A percentile compares a stretch with the other conserved stretches of the same genome.
phyloP scores from a whole-genome alignment of 2,888 invertebrate species.

The Dicranocentrus wangi region DNA sequence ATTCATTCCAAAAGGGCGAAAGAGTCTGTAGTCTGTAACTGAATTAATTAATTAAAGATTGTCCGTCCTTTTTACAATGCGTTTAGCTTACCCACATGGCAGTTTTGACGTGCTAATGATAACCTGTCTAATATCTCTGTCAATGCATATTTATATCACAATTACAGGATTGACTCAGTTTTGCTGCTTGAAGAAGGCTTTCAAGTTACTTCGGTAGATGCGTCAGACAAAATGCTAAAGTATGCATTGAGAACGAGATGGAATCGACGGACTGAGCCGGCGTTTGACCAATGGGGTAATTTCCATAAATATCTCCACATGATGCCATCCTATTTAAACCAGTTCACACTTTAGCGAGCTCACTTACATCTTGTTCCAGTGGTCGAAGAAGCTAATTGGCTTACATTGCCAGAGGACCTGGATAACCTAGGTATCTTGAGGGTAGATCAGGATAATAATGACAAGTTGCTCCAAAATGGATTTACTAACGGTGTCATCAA shows the following conservation, averaged over 20 bases:
- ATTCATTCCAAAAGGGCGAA: no score
- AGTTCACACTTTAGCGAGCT: no score
- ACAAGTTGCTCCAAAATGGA: neutral
- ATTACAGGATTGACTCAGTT: slow-evolving; percentile 87
- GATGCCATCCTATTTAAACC: neutral
- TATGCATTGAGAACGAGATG: slow-evolving; percentile 1
- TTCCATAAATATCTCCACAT: neutral
- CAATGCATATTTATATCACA: no score
- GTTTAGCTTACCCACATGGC: no score
- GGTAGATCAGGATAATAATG: neutral
- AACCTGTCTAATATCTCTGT: no score
- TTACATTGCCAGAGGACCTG: slow-evolving; percentile 85
- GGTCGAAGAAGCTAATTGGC: slow-evolving; percentile 94
- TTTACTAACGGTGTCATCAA: neutral
- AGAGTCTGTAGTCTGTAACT: neutral
- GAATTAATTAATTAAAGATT: no score
- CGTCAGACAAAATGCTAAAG: neutral
- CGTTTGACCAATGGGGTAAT: slow-evolving; percentile 1
- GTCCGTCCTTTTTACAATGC: no score
- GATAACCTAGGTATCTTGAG: slow-evolving; percentile 76
- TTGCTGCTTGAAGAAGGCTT: slow-evolving; percentile 90
- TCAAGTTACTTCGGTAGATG: neutral
- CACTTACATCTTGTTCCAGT: slow-evolving; percentile 78
- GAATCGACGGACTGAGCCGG: neutral
- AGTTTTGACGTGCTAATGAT: no score